Evolutionary conservation across 2,888 invertebrate species (phyloP), one percentile per base, ranked within the genome.

Genomic region (Limnephilus rhombicus): DNA sequence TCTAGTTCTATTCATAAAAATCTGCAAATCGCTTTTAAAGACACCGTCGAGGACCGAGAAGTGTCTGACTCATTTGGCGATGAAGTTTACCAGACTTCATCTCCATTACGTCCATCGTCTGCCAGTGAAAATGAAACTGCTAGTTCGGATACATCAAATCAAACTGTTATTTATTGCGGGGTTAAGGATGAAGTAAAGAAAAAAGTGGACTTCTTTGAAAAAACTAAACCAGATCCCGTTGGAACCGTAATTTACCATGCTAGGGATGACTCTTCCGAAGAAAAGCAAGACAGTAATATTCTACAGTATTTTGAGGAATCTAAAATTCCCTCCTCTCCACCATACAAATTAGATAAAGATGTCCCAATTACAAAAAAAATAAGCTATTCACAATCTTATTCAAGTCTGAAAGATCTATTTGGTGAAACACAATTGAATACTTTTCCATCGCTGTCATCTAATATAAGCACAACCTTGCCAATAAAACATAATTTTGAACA

Each of bases 191-290:
- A 97, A 94, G 97, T 98, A 0, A 96, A 97, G 92, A 97, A 97
- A 94, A 98, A 98, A 95, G 97, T 98, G 0, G 97, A 98, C 94
- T 98, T 98, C 95, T 98, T 98, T 94, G 98, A 98, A 95, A 97
- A 97, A 3, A 97, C 97, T 0, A 96, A 97, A 94, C 96, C 95
- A 7, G 95, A 96, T 68, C 96, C 96, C n/a, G 95, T 95, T 89
- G 95, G 95, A 80, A 95, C 95, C 93, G 96, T 95, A 9, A 95
- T 96, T 92, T 96, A 97, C 94, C 96, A 96, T 92, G 96, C 96
- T 0, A 95, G 96, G 92, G 97, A 97, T 94, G 96, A 95, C 94
- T 95, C 95, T 24, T 95, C 91, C 7, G 94, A 94, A 92, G 93
- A 96, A 94, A 95, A 95, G 81, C 95, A 95, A 92, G 94, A 95